These are phyloP conservation scores for Drosophila fungiperda DNA, from an alignment of 2,888 invertebrate species.

Conservation along the genomic window DNA sequence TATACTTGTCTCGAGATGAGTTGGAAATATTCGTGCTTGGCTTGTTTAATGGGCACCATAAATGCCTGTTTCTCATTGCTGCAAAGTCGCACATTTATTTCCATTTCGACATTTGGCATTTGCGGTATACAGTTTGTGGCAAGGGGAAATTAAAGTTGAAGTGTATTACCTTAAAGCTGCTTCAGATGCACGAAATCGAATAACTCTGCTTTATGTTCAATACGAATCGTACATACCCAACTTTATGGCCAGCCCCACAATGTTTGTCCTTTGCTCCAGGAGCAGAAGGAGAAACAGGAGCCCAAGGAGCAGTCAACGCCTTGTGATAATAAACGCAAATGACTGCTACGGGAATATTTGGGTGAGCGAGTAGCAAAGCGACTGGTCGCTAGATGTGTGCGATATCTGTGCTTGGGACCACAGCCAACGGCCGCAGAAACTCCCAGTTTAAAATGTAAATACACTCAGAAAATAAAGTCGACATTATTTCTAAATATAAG, in stretches of 20 bases:
- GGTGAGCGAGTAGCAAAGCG: conserved; percentile 56
- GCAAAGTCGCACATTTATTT: conserved; percentile 77
- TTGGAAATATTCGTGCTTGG: conserved; percentile 73
- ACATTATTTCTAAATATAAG: background rate
- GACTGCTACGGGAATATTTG: conserved; percentile 75
- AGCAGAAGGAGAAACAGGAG: conserved; percentile 3
- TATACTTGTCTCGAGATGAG: conserved; percentile 64
- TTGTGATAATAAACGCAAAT: conserved; percentile 77
- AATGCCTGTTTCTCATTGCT: conserved; percentile 76
- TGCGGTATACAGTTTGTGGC: conserved; percentile 68
- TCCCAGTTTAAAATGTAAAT: conserved; percentile 24
- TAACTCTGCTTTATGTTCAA: conserved; percentile 64
- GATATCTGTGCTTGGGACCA: conserved; percentile 27
- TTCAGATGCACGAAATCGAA: conserved; percentile 61
- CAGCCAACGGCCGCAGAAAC: conserved; percentile 22
- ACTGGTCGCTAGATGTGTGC: conserved; percentile 38
- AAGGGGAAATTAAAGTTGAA: conserved; percentile 57
- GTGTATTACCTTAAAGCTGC: conserved; percentile 64
- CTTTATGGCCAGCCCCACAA: conserved; percentile 29
- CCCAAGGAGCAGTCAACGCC: conserved; percentile 47
- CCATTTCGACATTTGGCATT: conserved; percentile 60
- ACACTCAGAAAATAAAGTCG: background rate
- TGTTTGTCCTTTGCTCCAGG: conserved; percentile 7
- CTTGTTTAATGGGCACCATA: conserved; percentile 79
- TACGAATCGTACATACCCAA: conserved; percentile 32